Base-by-base conservation (phyloP, 2,888 invertebrate species). In the Drosophila fungiperda region DNA sequence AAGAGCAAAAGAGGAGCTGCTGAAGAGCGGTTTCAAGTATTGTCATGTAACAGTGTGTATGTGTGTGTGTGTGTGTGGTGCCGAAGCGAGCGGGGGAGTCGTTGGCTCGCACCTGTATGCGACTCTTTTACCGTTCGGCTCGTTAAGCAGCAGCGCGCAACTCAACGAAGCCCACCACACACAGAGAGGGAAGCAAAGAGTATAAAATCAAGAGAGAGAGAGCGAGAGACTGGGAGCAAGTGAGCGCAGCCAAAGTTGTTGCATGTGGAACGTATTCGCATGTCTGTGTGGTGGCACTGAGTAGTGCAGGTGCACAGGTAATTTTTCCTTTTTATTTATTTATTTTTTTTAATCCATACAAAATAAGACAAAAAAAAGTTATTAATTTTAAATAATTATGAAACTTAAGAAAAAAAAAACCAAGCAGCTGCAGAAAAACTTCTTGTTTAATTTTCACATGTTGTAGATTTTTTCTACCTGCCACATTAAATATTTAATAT, bases 401-500 rank as follows among this genome's bases (percentile, higher is more conserved):
- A 26, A 2, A 29, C 32, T 11, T 52, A 11, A n/a, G n/a, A 11
- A n/a, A 4, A 15, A 1, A 6, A 33, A 1, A 0, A 33, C 1
- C 2, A 17, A 9, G 2, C 0, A 23, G 11, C 2, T 38, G n/a
- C 15, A 11, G 48, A 23, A 15, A 7, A 11, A 2, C 17, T 45
- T n/a, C 7, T 15, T 15, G 15, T 45, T 8, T 45, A 7, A 15
- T 29, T 53, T 55, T 42, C 20, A 17, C 4, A 20, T 12, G 9
- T 20, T 32, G 1, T 33, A 42, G 2, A n/a, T 40, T 54, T 67
- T 76, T 76, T 82, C 64, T 72, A 88, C 83, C 85, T 86, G 88
- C 20, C 78, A 68, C 82, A 91, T 92, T 91, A 91, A 91, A 92
- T 92, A 91, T 92, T 92, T 90, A 92, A 91, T 89, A 92, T 91